Conservation (phyloP, 2,113 vertebrate genomes). For the Tor tambroides region DNA sequence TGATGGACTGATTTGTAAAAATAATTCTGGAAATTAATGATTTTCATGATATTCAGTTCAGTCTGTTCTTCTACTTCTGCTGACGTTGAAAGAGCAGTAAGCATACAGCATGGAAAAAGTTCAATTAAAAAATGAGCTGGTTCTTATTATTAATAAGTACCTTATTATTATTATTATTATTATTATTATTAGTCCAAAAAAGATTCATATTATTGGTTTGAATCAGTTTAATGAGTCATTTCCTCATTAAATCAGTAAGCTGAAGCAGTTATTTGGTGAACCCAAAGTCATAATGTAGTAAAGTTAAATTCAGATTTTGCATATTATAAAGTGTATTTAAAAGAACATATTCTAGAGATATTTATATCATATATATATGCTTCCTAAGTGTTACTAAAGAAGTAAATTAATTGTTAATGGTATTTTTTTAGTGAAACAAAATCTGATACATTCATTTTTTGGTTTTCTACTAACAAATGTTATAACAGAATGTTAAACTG, state of each 20-base stretch:
- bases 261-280: neutral
- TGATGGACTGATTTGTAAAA: no score
- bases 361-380: neutral
- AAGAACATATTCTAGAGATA: neutral
- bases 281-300: neutral
- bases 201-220: neutral
- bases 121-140: neutral
- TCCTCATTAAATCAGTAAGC: neutral
- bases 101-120: neutral
- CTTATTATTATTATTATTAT: no score
- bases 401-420: neutral
- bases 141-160: neutral
- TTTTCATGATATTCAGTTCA: no score
- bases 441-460: neutral
- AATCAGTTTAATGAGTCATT: neutral
- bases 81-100: neutral
- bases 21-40: no score
- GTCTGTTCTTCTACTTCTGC: no score
- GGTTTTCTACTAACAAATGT: neutral
- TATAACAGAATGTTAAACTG: neutral
- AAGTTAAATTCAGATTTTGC: neutral
- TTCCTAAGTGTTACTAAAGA: neutral
- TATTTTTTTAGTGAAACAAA: neutral
- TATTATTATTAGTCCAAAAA: neutral
- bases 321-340: neutral